Evolutionary conservation across 2,888 invertebrate species (phyloP), one percentile per base, ranked within the genome.

Genomic region (Alcis repandata): DNA sequence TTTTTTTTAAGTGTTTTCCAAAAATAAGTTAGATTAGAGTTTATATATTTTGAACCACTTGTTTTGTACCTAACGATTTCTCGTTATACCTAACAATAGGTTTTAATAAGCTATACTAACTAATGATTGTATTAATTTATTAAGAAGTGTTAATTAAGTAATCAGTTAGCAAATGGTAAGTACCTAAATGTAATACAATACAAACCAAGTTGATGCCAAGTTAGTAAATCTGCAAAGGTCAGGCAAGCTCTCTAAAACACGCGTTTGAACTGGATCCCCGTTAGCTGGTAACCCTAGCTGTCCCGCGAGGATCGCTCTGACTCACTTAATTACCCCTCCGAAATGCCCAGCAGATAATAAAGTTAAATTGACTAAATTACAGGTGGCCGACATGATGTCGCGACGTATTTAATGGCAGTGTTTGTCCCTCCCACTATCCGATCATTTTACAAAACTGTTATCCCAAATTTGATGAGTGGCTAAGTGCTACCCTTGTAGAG

Each of bases 291-390:
- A 49, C 64, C 64, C 54, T 56, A 53, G 45, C 68, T 59, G 71
- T 77, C 81, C 80, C 80, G 68, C 67, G 75, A 75, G 81, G 75
- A 79, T 75, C 70, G 72, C 72, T 70, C 80, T 75, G 78, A 80
- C 77, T 82, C 83, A 78, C 79, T 80, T 85, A 88, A 87, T 87
- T 87, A 86, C 76, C 80, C 76, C 74, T 81, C 82, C 79, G 68
- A 86, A 85, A 84, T 84, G 83, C 80, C 77, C 71, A 77, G 75
- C 76, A 85, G 79, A 84, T 85, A 84, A 88, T 87, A 85, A 88
- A 88, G 81, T 85, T 85, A 86, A 88, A 89, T 88, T 87, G 85
- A 82, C 83, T 84, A 86, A 88, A 88, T 86, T 87, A 81, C 85
- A 86, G 88, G 86, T 87, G 86, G 80, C 78, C 80, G 61, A 64